These are phyloP conservation scores for western clawed frog (Xenopus tropicalis) DNA, from an alignment of 2,113 vertebrate genomes.

Conservation along the genomic window DNA sequence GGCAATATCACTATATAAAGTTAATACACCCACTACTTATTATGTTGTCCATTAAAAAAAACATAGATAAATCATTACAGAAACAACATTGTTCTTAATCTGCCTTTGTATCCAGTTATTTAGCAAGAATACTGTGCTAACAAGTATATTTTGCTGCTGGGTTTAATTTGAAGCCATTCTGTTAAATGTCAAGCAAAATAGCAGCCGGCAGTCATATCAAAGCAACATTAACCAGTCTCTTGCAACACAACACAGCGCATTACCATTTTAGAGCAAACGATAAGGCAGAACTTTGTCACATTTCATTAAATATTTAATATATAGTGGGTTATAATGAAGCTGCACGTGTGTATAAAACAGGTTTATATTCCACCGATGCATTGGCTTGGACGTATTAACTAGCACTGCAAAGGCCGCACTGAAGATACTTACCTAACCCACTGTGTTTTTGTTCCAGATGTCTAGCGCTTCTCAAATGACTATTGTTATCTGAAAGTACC, in stretches of 20 bases:
- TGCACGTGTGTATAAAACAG: not conserved
- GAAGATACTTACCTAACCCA: conserved; percentile 73
- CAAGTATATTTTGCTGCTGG: not conserved
- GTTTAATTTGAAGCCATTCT: not conserved
- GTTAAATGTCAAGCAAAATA: conserved; percentile 1
- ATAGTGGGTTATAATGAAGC: conserved; percentile 12
- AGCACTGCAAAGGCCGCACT: conserved; percentile 18
- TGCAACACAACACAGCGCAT: not conserved
- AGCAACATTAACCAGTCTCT: not conserved
- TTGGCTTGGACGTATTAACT: not conserved
- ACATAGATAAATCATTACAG: too few species aligned
- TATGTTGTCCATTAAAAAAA: too few species aligned
- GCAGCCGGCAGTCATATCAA: not conserved
- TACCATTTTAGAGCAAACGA: not conserved
- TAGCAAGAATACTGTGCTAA: too few species aligned
- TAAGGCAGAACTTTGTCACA: not conserved
- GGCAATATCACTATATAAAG: too few species aligned
- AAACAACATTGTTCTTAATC: too few species aligned
- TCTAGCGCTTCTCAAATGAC: conserved; percentile 70
- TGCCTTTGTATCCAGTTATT: too few species aligned
- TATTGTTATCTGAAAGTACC: conserved; percentile 80
- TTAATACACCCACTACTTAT: too few species aligned
- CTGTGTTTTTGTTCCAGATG: conserved; percentile 78
- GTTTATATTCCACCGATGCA: conserved; percentile 3
- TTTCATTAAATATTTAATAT: not conserved